Conservation (phyloP, 2,113 vertebrate species). For the Clinocottus analis region DNA sequence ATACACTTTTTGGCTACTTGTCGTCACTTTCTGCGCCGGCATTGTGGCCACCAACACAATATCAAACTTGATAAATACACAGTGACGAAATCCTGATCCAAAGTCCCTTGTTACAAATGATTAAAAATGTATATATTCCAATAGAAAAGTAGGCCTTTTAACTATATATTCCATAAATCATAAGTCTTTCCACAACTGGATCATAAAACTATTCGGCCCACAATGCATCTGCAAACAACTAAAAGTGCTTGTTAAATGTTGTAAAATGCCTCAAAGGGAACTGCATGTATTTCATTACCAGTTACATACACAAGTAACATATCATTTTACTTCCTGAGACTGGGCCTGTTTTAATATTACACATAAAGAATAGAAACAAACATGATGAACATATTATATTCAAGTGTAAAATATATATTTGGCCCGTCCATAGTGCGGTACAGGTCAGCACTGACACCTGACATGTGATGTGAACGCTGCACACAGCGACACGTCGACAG, state of each 20-base stretch:
- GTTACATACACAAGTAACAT: neutral
- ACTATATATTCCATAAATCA: neutral
- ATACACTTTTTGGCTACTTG: neutral
- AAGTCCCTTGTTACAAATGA: neutral
- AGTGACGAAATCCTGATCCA: neutral
- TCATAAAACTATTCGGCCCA: neutral
- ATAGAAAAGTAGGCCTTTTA: neutral
- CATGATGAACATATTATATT: neutral
- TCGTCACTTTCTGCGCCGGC: neutral
- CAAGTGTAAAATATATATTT: neutral
- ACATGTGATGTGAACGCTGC: neutral
- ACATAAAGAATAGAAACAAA: neutral
- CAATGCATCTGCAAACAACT: neutral
- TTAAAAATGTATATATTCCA: neutral
- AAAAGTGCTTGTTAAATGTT: neutral
- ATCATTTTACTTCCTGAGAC: neutral
- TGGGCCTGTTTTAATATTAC: neutral
- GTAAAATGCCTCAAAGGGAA: neutral
- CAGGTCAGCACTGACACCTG: neutral
- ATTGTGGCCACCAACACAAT: neutral
- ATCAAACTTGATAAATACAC: constrained; percentile 6
- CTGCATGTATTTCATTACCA: neutral
- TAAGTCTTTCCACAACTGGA: neutral
- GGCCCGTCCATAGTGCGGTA: neutral
- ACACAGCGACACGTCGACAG: neutral